Evolutionary conservation across 1,140 invertebrate species (phyloP).

Genomic region (Panonychus citri): DNA sequence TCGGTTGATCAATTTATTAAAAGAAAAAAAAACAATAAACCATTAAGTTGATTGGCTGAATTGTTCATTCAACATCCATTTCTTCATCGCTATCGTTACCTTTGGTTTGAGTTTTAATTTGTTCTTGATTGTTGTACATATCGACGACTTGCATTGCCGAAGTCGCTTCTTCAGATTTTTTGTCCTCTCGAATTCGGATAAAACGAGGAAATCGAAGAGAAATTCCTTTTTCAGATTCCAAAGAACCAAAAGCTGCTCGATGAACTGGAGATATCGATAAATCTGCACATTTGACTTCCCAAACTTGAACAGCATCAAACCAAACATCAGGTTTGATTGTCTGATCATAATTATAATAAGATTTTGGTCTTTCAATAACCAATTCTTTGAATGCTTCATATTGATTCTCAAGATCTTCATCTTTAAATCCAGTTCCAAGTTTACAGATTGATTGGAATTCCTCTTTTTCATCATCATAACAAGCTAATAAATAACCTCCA

Average conservation of each 20-base stretch:
- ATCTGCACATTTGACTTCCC: conserved; percentile 98
- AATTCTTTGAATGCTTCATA: conserved; percentile 49
- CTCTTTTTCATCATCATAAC: conserved; percentile 76
- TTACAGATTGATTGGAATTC: conserved; percentile 82
- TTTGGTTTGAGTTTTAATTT: background rate
- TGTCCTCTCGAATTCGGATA: conserved; percentile 75
- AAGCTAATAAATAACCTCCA: conserved; percentile 90
- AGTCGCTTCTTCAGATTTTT: conserved; percentile 74
- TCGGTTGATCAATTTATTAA: too few species aligned
- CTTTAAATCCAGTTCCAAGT: conserved; percentile 90
- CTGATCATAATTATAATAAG: conserved; percentile 63
- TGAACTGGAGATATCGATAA: conserved; percentile 87
- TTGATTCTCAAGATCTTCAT: conserved; percentile 60
- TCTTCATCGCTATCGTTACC: background rate
- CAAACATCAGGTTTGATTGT: conserved; percentile 69
- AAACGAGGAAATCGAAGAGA: conserved; percentile 89
- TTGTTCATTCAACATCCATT: background rate
- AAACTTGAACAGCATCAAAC: conserved; percentile 73
- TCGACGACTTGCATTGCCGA: conserved; percentile 58
- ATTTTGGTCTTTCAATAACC: conserved; percentile 43
- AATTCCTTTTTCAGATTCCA: conserved; percentile 78
- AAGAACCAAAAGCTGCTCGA: conserved; percentile 61
- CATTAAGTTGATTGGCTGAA: too few species aligned
- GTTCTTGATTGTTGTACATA: conserved; percentile 65
- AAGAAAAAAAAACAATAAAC: too few species aligned